Evolutionary conservation across 2,113 vertebrate genomes (phyloP).

Genomic region (Callipepla squamata): DNA sequence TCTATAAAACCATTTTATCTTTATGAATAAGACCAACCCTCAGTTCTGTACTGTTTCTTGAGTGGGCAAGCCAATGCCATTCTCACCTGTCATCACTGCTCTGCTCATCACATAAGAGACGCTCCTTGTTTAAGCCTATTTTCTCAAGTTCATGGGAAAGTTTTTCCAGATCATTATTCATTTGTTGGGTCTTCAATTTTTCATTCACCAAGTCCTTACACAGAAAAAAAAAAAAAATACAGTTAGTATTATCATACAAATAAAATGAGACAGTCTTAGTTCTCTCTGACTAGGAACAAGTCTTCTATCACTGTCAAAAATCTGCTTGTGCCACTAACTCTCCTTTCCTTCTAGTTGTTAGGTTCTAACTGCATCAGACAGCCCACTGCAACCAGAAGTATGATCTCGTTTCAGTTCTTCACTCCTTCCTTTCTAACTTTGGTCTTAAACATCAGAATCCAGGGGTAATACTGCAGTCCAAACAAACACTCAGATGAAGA

Average conservation of each 20-base stretch:
- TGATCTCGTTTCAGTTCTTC: not conserved
- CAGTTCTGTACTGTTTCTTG: not conserved
- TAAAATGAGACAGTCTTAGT: rapidly evolving
- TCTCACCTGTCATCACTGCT: constrained; percentile 92
- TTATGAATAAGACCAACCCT: not conserved
- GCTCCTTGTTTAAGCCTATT: constrained; percentile 96
- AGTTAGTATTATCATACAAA: not conserved
- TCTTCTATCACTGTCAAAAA: not conserved
- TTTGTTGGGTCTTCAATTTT: constrained; percentile 94
- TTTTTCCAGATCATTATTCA: constrained; percentile 96
- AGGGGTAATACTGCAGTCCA: not conserved
- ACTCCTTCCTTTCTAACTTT: not conserved
- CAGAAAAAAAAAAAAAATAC: constrained; percentile 36
- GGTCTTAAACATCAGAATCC: not conserved
- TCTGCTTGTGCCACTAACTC: not conserved
- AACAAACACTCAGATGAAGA: not conserved
- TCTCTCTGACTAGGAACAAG: not conserved
- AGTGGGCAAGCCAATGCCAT: not conserved
- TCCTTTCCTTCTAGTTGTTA: not conserved
- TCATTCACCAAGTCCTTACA: constrained; percentile 94
- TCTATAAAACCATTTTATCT: not conserved
- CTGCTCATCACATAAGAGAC: constrained; percentile 92
- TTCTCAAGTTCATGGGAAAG: constrained; percentile 97
- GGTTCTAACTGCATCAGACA: not conserved
- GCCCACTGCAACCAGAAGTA: not conserved